A percentile compares a stretch with the other conserved stretches of the same genome.
phyloP scores from a whole-genome alignment of 2,113 vertebrate species.

The Stigmatopora nigra region DNA sequence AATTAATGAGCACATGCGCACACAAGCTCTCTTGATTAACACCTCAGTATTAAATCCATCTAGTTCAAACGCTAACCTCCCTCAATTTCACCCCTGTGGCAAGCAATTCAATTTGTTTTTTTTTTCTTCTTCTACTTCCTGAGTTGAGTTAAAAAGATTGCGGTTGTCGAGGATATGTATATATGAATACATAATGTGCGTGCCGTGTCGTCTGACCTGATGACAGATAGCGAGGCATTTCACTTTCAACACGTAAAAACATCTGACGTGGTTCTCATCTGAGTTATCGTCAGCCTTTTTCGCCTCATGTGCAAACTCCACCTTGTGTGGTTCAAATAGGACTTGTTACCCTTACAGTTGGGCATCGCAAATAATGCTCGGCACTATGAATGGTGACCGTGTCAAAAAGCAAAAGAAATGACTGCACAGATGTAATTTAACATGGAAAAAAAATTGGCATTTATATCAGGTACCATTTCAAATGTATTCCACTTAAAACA shows the following conservation, averaged over 20 bases:
- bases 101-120: conserved; percentile 55
- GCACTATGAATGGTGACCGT: too few species aligned
- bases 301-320: conserved; percentile 29
- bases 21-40: conserved; percentile 50
- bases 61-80: conserved; percentile 57
- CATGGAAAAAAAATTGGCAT: too few species aligned
- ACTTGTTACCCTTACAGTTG: not conserved
- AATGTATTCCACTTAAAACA: too few species aligned
- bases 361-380: not conserved
- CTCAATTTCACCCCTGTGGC: conserved; percentile 50
- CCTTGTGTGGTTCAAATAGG: conserved; percentile 20
- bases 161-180: conserved; percentile 30
- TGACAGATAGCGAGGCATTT: conserved; percentile 62
- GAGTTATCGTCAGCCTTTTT: conserved; percentile 32
- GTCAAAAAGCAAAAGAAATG: too few species aligned
- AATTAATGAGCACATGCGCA: conserved; percentile 43
- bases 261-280: conserved; percentile 55
- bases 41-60: conserved; percentile 60
- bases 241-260: conserved; percentile 49
- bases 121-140: conserved; percentile 25
- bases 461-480: too few species aligned
- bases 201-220: conserved; percentile 54
- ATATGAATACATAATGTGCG: conserved; percentile 22
- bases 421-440: too few species aligned
- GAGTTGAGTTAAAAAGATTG: conserved; percentile 61